Evolutionary conservation across 2,113 vertebrate species (phyloP).

Genomic region (Corythornis cristatus): DNA sequence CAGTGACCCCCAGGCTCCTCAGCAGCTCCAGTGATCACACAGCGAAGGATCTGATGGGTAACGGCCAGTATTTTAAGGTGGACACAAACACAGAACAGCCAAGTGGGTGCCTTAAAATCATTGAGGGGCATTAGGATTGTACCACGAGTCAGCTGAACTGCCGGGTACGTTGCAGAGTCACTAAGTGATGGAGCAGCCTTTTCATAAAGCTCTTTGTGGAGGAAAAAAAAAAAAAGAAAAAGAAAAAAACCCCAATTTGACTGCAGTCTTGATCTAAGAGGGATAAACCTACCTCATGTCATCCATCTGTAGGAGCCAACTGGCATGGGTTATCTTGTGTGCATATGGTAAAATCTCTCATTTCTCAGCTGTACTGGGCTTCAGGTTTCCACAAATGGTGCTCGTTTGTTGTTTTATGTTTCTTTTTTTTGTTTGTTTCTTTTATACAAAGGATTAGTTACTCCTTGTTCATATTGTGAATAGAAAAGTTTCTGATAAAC

Average conservation of each 20-base stretch:
- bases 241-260: not conserved
- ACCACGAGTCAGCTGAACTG: not conserved
- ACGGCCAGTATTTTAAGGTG: slow-evolving; percentile 63
- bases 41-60: not conserved
- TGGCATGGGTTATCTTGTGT: slow-evolving; percentile 18
- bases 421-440: slow-evolving; percentile 9
- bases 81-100: slow-evolving; percentile 41
- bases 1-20: not conserved
- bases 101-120: slow-evolving; percentile 74
- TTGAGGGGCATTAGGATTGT: slow-evolving; percentile 62
- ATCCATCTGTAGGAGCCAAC: slow-evolving; percentile 64
- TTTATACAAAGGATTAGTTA: slow-evolving; percentile 77
- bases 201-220: not conserved
- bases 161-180: not conserved
- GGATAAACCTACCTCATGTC: slow-evolving; percentile 79
- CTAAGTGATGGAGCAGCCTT: slow-evolving; percentile 29
- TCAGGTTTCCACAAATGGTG: slow-evolving; percentile 86
- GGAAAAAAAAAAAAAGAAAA: not conserved
- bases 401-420: slow-evolving; percentile 43
- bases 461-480: slow-evolving; percentile 90
- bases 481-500: slow-evolving; percentile 83
- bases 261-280: slow-evolving; percentile 68
- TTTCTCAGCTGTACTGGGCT: slow-evolving; percentile 67
- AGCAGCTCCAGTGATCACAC: not conserved
- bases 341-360: slow-evolving; percentile 23